Percentiles rank a stretch among this genome's conserved stretches.
Evolutionary conservation across 2,888 invertebrate genomes (phyloP).

Genomic region (Erebia palarica): DNA sequence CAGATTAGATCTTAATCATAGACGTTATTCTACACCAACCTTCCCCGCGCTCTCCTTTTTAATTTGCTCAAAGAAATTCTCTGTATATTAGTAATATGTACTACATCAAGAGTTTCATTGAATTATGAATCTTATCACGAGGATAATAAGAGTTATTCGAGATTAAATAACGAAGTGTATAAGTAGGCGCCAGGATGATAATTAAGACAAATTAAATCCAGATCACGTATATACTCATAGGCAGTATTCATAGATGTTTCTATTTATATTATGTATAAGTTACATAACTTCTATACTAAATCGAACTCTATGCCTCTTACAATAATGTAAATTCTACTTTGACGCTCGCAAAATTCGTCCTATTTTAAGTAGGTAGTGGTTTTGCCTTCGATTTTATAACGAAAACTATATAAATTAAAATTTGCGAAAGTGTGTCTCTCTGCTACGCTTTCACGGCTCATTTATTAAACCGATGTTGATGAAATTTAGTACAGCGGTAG

Average conservation of each 20-base stretch:
- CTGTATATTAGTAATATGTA: constrained; percentile 18
- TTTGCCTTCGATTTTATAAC: too few species aligned
- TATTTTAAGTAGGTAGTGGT: too few species aligned
- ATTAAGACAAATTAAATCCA: constrained; percentile 63
- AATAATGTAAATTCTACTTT: too few species aligned
- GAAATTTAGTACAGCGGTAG: too few species aligned
- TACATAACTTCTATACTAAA: neutral
- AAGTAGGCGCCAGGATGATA: constrained; percentile 50
- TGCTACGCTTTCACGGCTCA: too few species aligned
- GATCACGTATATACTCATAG: constrained; percentile 47
- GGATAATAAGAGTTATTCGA: neutral
- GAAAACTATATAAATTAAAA: too few species aligned
- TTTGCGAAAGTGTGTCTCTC: too few species aligned
- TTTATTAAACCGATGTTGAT: too few species aligned
- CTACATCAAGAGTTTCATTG: neutral
- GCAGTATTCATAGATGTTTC: constrained; percentile 10
- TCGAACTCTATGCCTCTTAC: too few species aligned
- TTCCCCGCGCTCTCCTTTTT: neutral
- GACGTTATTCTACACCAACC: constrained; percentile 10
- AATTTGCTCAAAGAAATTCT: constrained; percentile 29
- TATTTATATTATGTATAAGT: neutral
- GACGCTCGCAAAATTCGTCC: too few species aligned
- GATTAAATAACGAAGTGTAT: neutral
- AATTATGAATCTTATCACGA: neutral
- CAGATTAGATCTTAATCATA: constrained; percentile 16